These are phyloP conservation scores for Synanceia verrucosa DNA, from an alignment of 2,797 vertebrate species.

Conservation along the genomic window DNA sequence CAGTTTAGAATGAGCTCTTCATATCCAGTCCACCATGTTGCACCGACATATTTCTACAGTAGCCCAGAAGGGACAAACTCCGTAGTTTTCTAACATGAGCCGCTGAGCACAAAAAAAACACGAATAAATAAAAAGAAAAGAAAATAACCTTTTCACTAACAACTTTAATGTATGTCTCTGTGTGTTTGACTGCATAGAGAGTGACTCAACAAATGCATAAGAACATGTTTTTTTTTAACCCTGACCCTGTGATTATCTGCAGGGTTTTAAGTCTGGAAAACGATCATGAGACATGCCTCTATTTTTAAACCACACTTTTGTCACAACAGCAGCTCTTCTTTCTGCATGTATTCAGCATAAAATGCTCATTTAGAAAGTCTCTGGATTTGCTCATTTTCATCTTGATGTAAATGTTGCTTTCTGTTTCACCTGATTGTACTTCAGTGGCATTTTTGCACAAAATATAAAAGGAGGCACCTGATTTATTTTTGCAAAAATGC, in stretches of 20 bases:
- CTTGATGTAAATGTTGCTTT: not conserved
- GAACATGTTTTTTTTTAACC: constrained; percentile 31
- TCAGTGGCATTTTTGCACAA: not conserved
- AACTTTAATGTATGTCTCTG: constrained; percentile 12
- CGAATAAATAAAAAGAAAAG: too few species aligned
- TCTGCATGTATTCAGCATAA: constrained; percentile 27
- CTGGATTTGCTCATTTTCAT: not conserved
- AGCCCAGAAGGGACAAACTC: too few species aligned
- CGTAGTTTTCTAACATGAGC: too few species aligned
- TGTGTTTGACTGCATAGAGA: constrained; percentile 11
- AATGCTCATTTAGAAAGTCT: not conserved
- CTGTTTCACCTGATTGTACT: not conserved
- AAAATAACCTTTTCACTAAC: not conserved
- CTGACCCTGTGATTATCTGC: constrained; percentile 53
- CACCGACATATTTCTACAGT: too few species aligned
- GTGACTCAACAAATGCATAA: constrained; percentile 38
- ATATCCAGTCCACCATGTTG: too few species aligned
- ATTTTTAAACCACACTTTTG: constrained; percentile 51
- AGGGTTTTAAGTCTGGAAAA: constrained; percentile 50
- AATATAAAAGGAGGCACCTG: not conserved
- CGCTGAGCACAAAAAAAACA: too few species aligned
- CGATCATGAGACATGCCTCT: constrained; percentile 36
- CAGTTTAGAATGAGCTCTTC: too few species aligned
- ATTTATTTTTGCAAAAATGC: not conserved
- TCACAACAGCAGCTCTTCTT: constrained; percentile 25